Evolutionary conservation across 2,888 invertebrate genomes (phyloP).

Genomic region (Harmothoe impar): DNA sequence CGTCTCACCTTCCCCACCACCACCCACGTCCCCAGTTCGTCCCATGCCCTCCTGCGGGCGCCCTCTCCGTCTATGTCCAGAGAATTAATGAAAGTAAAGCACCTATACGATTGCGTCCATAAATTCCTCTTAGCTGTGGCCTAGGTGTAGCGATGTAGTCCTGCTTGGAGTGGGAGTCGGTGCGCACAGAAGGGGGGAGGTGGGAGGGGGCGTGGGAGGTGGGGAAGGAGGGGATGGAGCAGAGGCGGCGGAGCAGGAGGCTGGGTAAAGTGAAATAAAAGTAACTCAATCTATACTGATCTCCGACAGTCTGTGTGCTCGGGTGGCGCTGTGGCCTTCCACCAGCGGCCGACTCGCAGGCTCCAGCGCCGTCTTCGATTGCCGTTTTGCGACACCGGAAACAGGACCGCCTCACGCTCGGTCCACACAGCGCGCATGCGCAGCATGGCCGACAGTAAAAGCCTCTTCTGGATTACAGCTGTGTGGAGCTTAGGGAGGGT

Average conservation of each 20-base stretch:
- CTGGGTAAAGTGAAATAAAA: not conserved
- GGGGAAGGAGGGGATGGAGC: not conserved
- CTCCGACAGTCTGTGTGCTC: not conserved
- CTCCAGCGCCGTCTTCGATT: not conserved
- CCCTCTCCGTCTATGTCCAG: not conserved
- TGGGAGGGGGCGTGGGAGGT: no score
- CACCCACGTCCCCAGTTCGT: not conserved
- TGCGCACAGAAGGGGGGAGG: no score
- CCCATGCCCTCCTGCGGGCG: not conserved
- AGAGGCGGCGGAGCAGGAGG: not conserved
- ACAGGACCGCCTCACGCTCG: constrained; percentile 17
- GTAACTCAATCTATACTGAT: constrained; percentile 29
- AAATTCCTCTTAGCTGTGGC: not conserved
- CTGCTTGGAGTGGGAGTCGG: not conserved
- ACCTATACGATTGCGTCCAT: not conserved
- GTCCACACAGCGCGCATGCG: constrained; percentile 33
- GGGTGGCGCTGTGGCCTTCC: not conserved
- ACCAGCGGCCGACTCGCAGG: not conserved
- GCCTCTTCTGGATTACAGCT: not conserved
- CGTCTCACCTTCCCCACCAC: not conserved
- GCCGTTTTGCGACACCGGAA: constrained; percentile 52
- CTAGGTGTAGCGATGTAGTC: not conserved
- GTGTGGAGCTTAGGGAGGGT: not conserved
- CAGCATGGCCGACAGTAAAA: constrained; percentile 28
- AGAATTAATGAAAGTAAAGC: not conserved